Evolutionary conservation across 2,797 vertebrate species (phyloP).

Genomic region (Pipistrellus pygmaeus): DNA sequence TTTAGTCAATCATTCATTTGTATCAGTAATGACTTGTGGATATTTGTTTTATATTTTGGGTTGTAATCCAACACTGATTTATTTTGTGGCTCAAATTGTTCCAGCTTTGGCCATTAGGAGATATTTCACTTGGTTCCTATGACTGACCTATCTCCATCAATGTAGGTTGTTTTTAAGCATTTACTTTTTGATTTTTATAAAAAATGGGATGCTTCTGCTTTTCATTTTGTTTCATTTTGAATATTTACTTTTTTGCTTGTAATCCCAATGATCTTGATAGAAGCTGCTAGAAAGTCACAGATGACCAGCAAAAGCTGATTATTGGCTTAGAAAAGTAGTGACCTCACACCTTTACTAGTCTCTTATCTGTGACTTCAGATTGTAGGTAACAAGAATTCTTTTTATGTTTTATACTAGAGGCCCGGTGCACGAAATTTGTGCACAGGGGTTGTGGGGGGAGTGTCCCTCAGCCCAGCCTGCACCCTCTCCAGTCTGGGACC

Average conservation of each 20-base stretch:
- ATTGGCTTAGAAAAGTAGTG: conserved; percentile 25
- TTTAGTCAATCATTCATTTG: neutral
- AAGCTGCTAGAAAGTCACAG: conserved; percentile 44
- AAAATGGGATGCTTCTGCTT: neutral
- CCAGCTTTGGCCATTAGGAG: neutral
- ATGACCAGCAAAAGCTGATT: neutral
- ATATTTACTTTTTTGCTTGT: conserved; percentile 36
- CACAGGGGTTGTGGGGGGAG: too few species aligned
- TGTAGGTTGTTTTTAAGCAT: neutral
- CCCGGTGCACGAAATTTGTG: too few species aligned
- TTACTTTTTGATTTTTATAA: neutral
- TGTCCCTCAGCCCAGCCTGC: too few species aligned
- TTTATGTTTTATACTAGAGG: neutral
- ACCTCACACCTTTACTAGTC: neutral
- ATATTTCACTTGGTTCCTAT: conserved; percentile 5
- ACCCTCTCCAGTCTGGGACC: too few species aligned
- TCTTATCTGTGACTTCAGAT: conserved; percentile 50
- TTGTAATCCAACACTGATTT: neutral
- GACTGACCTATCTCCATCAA: neutral
- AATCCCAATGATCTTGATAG: conserved; percentile 29
- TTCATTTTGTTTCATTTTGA: conserved; percentile 7
- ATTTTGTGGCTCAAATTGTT: conserved; percentile 26
- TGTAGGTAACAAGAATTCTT: conserved; percentile 28
- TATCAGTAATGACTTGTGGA: neutral
- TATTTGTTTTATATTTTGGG: conserved; percentile 37